phyloP scores from a whole-genome alignment of 2,888 invertebrate species.

The Halictus ligatus region DNA sequence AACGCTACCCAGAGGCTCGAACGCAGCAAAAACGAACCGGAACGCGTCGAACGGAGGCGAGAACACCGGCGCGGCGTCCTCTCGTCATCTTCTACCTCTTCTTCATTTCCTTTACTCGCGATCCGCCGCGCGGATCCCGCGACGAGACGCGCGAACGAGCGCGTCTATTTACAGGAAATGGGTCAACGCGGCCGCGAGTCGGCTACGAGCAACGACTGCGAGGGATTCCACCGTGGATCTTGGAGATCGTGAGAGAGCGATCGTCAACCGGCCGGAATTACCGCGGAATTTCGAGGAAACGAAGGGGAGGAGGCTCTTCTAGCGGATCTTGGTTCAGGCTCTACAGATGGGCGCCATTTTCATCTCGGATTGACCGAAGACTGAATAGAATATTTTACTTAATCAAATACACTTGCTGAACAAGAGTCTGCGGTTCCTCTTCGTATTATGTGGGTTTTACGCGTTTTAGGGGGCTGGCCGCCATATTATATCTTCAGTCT shows the following conservation, averaged over 20 bases:
- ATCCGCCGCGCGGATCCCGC: slow-evolving; percentile 16
- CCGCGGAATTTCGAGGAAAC: not conserved
- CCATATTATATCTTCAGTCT: too few relatives aligned
- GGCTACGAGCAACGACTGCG: not conserved
- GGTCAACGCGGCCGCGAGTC: slow-evolving; percentile 40
- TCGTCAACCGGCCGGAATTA: not conserved
- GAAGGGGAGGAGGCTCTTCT: not conserved
- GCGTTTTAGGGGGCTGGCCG: too few relatives aligned
- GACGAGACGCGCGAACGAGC: slow-evolving; percentile 19
- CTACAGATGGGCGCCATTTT: not conserved
- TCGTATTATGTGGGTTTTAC: too few relatives aligned
- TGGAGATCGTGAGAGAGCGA: not conserved
- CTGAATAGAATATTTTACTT: too few relatives aligned
- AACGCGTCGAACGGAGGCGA: not conserved
- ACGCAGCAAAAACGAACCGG: slow-evolving; percentile 8
- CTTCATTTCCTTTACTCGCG: not conserved
- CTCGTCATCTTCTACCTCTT: not conserved
- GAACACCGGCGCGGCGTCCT: slow-evolving; percentile 1
- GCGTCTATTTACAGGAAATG: slow-evolving; percentile 60
- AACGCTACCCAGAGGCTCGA: not conserved
- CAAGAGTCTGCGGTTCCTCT: too few relatives aligned
- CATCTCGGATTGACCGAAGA: not conserved
- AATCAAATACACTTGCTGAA: too few relatives aligned
- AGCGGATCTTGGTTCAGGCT: not conserved
- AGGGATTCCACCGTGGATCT: not conserved